Evolutionary conservation across 2,113 vertebrate species (phyloP).

Genomic region (Caracal caracal): DNA sequence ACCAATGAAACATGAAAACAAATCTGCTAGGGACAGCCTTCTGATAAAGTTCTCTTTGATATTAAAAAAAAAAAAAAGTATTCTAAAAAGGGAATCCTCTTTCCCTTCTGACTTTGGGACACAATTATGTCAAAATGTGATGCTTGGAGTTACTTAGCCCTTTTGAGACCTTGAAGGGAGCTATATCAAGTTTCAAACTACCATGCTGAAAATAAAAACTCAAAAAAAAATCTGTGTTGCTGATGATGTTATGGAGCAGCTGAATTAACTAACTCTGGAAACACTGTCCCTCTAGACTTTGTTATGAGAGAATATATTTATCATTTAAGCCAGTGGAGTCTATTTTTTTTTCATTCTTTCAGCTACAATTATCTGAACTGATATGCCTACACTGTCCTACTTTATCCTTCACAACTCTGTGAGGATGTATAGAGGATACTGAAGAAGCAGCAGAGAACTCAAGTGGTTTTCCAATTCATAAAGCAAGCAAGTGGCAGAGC

Average conservation of each 20-base stretch:
- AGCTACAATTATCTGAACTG: background rate
- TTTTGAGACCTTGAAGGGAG: background rate
- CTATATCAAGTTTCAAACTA: background rate
- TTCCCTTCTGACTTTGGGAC: background rate
- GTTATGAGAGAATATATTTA: background rate
- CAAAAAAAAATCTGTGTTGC: background rate
- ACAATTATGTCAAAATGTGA: background rate
- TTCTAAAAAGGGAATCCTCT: background rate
- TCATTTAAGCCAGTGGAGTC: background rate
- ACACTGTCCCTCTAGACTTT: background rate
- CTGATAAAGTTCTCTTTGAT: background rate
- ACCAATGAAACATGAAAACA: background rate
- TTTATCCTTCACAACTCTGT: background rate
- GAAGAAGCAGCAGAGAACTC: background rate
- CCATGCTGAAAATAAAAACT: background rate
- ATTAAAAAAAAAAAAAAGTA: background rate
- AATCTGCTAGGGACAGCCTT: background rate
- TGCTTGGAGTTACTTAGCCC: background rate
- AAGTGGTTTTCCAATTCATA: background rate
- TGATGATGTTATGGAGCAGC: background rate
- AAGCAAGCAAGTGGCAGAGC: background rate
- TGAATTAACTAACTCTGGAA: background rate
- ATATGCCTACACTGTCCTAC: background rate
- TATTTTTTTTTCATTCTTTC: background rate
- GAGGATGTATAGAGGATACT: background rate